These are phyloP conservation scores for Lutraria lutraria DNA, from an alignment of 2,888 invertebrate genomes.

Conservation along the genomic window DNA sequence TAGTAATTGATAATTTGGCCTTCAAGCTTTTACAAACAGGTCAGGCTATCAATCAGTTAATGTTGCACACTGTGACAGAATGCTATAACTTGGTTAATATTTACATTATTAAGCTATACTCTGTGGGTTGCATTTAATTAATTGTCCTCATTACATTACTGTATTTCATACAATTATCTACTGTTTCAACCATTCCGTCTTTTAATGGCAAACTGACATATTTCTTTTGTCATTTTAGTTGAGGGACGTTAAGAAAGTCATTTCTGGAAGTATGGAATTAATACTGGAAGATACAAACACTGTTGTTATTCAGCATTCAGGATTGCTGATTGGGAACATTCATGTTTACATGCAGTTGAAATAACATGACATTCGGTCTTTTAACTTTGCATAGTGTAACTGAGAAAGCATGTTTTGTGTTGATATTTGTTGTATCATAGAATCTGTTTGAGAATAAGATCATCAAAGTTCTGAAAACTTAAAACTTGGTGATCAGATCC, in stretches of 20 bases:
- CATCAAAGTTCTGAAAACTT: not conserved
- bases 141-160: too few relatives aligned
- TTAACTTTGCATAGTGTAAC: not conserved
- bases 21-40: too few relatives aligned
- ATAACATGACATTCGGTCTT: not conserved
- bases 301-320: not conserved
- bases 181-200: too few relatives aligned
- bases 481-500: not conserved
- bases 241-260: not conserved
- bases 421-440: not conserved
- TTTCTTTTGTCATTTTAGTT: not conserved
- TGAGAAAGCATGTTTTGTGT: not conserved
- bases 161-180: too few relatives aligned
- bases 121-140: too few relatives aligned
- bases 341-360: not conserved
- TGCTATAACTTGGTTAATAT: too few relatives aligned
- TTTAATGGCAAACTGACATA: too few relatives aligned
- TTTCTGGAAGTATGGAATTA: not conserved
- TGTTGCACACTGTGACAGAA: too few relatives aligned
- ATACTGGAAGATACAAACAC: not conserved
- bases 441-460: not conserved
- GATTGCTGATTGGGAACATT: not conserved
- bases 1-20: too few relatives aligned
- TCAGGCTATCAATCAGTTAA: too few relatives aligned
- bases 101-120: too few relatives aligned